Conservation (phyloP, 2,113 vertebrate genomes). For the Haplochromis burtoni region DNA sequence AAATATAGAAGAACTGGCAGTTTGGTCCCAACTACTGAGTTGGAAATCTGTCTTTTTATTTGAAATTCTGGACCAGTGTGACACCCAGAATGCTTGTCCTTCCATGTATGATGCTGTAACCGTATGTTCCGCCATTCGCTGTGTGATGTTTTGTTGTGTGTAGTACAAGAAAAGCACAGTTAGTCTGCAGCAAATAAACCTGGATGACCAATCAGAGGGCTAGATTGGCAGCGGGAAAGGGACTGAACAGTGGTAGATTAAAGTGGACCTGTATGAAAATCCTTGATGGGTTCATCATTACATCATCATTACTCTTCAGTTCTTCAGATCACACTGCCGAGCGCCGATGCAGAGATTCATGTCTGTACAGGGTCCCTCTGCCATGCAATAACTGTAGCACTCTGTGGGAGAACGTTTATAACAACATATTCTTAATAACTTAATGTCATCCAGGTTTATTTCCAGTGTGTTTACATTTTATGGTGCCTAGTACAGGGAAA, state of each 20-base stretch:
- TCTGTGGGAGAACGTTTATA: neutral
- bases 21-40: neutral
- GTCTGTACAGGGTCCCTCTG: conserved; percentile 50
- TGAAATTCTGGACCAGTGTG: neutral
- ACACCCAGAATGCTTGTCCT: neutral
- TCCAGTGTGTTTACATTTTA: conserved; percentile 92
- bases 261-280: conserved; percentile 24
- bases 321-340: conserved; percentile 8
- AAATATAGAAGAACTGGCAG: neutral
- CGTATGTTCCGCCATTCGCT: conserved; percentile 59
- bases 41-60: neutral
- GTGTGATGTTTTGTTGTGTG: conserved; percentile 82
- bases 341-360: neutral
- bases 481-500: conserved; percentile 90
- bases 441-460: conserved; percentile 85
- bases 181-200: conserved; percentile 81
- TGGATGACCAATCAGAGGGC: conserved; percentile 68
- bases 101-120: neutral
- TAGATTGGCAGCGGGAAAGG: neutral
- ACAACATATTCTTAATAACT: neutral
- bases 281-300: conserved; percentile 18
- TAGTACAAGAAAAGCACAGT: conserved; percentile 78
- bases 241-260: neutral
- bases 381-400: conserved; percentile 41
- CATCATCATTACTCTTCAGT: neutral